Evolutionary conservation across 2,113 vertebrate species (phyloP).

Genomic region (Petrocephalus microphthalmus): DNA sequence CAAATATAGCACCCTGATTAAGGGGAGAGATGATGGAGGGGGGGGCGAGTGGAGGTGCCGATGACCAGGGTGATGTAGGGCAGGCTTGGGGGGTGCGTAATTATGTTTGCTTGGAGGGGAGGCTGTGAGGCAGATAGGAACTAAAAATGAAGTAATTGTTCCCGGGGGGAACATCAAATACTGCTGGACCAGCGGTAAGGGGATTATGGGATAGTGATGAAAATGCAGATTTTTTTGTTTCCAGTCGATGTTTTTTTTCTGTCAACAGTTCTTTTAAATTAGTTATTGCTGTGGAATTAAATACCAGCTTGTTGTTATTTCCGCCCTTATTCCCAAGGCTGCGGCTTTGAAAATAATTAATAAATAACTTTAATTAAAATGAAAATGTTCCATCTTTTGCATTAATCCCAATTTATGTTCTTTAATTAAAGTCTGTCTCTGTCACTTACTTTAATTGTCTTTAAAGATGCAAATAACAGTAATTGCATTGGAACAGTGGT

Average conservation of each 20-base stretch:
- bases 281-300: slow-evolving; percentile 27
- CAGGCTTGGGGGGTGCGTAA: background rate
- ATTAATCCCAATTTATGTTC: slow-evolving; percentile 66
- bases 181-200: slow-evolving; percentile 17
- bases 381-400: slow-evolving; percentile 53
- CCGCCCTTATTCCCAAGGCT: slow-evolving; percentile 23
- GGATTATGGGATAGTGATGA: slow-evolving; percentile 28
- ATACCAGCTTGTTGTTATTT: slow-evolving; percentile 34
- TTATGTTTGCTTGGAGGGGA: background rate
- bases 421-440: slow-evolving; percentile 56
- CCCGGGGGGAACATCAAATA: slow-evolving; percentile 21
- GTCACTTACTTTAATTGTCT: slow-evolving; percentile 52
- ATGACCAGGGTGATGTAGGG: background rate
- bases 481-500: slow-evolving; percentile 52
- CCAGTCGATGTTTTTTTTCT: slow-evolving; percentile 2
- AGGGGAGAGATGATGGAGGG: background rate
- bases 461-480: slow-evolving; percentile 53
- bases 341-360: slow-evolving; percentile 58
- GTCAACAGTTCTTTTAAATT: slow-evolving; percentile 16
- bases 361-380: slow-evolving; percentile 66
- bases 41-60: background rate
- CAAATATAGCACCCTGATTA: slow-evolving; percentile 14
- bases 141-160: slow-evolving; percentile 24
- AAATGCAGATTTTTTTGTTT: slow-evolving; percentile 24
- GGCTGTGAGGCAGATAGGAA: slow-evolving; percentile 14